Conservation (phyloP, 2,888 invertebrate genomes). For the Campoplex capitator region DNA sequence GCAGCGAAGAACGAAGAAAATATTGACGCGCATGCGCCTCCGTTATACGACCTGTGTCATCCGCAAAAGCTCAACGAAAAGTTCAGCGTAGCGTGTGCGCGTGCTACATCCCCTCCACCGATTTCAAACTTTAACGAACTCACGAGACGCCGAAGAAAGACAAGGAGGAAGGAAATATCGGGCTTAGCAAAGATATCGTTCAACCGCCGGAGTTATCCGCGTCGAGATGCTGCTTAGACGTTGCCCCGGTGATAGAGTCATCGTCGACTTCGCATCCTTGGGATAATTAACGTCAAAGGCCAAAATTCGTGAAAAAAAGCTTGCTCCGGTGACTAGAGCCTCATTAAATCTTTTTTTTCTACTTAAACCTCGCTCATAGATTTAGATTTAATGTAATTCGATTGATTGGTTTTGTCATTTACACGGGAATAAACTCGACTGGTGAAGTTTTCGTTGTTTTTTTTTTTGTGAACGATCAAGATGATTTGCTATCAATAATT, state of each 20-base stretch:
- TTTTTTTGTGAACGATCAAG: neutral
- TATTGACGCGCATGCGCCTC: slow-evolving; percentile 58
- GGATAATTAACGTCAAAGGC: slow-evolving; percentile 21
- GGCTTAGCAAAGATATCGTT: slow-evolving; percentile 22
- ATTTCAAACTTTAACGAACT: slow-evolving; percentile 5
- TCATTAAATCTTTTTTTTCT: neutral
- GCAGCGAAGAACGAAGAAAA: slow-evolving; percentile 39
- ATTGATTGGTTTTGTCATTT: neutral
- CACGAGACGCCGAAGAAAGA: slow-evolving; percentile 3
- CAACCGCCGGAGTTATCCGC: neutral
- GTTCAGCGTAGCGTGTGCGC: slow-evolving; percentile 47
- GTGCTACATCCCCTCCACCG: slow-evolving; percentile 26
- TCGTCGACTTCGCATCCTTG: neutral
- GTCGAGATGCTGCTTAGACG: neutral
- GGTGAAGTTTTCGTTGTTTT: neutral
- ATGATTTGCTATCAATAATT: neutral
- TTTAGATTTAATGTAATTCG: neutral
- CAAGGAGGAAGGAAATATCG: neutral
- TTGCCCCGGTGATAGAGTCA: neutral
- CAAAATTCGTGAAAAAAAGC: slow-evolving; percentile 8
- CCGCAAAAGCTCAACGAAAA: slow-evolving; percentile 66
- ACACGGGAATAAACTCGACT: neutral
- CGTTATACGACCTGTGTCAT: slow-evolving; percentile 59
- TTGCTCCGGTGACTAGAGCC: neutral
- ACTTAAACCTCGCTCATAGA: neutral